Evolutionary conservation across 2,888 invertebrate species (phyloP), one percentile per base, ranked within the genome.

Genomic region (Flabesymbios commensalis): DNA sequence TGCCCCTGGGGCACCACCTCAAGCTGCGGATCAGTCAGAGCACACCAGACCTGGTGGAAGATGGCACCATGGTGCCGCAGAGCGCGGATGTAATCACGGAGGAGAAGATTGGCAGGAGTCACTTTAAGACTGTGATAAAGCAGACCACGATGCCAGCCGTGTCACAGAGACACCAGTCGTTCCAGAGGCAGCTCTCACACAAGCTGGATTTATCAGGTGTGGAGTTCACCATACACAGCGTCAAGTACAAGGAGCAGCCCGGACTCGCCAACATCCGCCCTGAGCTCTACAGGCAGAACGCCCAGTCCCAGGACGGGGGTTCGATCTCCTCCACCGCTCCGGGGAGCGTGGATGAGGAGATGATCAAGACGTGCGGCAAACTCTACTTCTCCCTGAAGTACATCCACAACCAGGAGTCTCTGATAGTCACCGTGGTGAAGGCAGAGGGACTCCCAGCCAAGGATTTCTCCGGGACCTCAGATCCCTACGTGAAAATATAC

Each of bases 401-500:
- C 80, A 90, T 91, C 74, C 88, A 89, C 69, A 91, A 92, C 72
- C 88, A 91, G 26, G 90, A 92, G 73, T 90, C 89, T 4, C 87
- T 93, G 1, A 87, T 90, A 45, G 90, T 92, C 1, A 90, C 90
- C 87, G 90, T 92, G 77, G 81, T 83, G 19, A 68, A 90, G 79
- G 90, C 90, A 0, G 87, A 88, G 47, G 90, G 90, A 75, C 85
- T 92, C n/a, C 92, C 92, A 0, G 87, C 91, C 60, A 91, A 91
- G 80, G 92, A 92, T 73, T 90, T 91, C 64, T 88, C 89, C 0
- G 91, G 91, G 7, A 91, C 91, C 78, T 91, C 91, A 64, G 93
- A 93, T 81, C 93, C 93, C 0, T 93, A 93, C 83, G 90, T 93
- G 69, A 93, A 92, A 83, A 88, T 92, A 55, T 90, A 91, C 79